A percentile compares a stretch with the other conserved stretches of the same genome.
Conservation (phyloP, 2,888 invertebrate species). For the Scaptomyza tumidula region DNA sequence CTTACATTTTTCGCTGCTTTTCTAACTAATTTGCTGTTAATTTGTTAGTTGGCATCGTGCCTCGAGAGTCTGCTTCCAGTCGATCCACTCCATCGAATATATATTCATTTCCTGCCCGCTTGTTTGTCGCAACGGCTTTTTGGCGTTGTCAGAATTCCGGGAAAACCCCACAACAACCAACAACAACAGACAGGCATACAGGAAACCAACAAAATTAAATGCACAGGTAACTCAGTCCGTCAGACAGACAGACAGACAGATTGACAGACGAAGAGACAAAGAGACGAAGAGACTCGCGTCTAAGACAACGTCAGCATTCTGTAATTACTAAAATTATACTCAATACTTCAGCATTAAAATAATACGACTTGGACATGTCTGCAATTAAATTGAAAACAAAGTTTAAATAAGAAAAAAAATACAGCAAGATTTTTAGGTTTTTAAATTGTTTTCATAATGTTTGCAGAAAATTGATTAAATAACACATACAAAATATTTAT, state of each 20-base stretch:
- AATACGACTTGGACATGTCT: background rate
- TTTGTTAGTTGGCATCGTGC: conserved; percentile 48
- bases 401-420: background rate
- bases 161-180: conserved; percentile 57
- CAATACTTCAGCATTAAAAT: background rate
- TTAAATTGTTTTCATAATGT: too few species aligned
- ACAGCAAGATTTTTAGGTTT: too few species aligned
- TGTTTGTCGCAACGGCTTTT: conserved; percentile 39
- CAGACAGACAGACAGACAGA: conserved; percentile 3
- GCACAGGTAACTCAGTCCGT: conserved; percentile 14
- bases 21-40: conserved; percentile 75
- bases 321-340: conserved; percentile 1
- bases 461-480: too few species aligned
- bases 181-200: conserved; percentile 10
- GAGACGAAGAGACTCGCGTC: background rate
- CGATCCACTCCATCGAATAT: conserved; percentile 5
- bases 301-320: conserved; percentile 43
- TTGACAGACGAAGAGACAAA: background rate
- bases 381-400: background rate
- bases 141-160: conserved; percentile 65
- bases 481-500: too few species aligned
- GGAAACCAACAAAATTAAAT: conserved; percentile 12
- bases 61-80: background rate
- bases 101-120: conserved; percentile 43
- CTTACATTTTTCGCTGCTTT: conserved; percentile 62